Base-by-base conservation (phyloP, 2,113 vertebrate species). In the Thinocorus orbignyianus region DNA sequence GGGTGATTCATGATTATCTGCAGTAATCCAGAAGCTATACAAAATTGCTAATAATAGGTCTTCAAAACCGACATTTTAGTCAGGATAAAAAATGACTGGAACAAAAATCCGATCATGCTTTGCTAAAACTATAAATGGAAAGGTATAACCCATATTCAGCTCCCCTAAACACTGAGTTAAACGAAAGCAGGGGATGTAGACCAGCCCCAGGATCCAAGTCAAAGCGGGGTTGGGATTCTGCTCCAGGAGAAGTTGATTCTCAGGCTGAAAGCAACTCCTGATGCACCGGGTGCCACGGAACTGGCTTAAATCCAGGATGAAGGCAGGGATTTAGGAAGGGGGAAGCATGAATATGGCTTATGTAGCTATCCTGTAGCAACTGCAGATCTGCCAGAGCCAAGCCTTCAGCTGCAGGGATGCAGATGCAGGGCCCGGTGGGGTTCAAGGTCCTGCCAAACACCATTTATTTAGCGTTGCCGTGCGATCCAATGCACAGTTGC, bases 1-100 rank as follows among this genome's bases (percentile, higher is more conserved):
- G 96, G 83, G 96, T 97, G 96, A 97, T 97, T 97, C 96, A 96
- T 89, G 60, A 91, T 92, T 91, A 97, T 95, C 92, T 87, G 92
- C 96, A 97, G 96, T 92, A 94, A 96, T 95, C 78, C 95, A 95
- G 96, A 91, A 94, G 86, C 96, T 76, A 91, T 81, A 96, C 92
- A 96, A 92, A 95, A 77, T 70, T 57, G 66, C 96, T 96, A 96
- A 97, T 96, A 96, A 97, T 96, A 97, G 95, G 96, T 57, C 94
- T 94, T 89, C 77, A 81, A 94, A 96, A 96, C 79, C 86, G 54
- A 93, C 95, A 87, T 93, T 96, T 97, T 95, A 93, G 81, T 93
- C 73, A 91, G 94, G 93, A 91, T 91, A 82, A 94, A 96, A 96
- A 95, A 81, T 82, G 70, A 95, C 77, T 92, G 84, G 83, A 97